phyloP scores from a whole-genome alignment of 2,888 invertebrate genomes.

The Drosophila monieri region DNA sequence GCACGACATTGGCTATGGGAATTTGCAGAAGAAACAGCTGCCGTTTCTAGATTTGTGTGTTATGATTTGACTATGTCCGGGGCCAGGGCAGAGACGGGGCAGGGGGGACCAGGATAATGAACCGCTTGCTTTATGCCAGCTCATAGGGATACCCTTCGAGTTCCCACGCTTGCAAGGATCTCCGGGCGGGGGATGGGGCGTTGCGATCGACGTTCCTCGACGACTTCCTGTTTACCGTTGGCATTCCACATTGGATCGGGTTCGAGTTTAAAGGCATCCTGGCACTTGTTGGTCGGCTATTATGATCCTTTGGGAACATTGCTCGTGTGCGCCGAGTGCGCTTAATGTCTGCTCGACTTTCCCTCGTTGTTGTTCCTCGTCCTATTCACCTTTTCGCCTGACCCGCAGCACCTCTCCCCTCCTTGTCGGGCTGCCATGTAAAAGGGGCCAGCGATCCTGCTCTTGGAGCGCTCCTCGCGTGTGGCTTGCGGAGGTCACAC shows the following conservation, averaged over 20 bases:
- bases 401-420: constrained; percentile 22
- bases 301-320: constrained; percentile 71
- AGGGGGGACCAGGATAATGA: constrained; percentile 66
- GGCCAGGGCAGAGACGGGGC: background rate
- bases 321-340: constrained; percentile 78
- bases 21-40: constrained; percentile 74
- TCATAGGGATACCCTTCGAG: constrained; percentile 51
- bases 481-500: constrained; percentile 80
- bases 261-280: constrained; percentile 37
- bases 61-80: constrained; percentile 68
- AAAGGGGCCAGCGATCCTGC: constrained; percentile 56
- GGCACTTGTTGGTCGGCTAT: constrained; percentile 61
- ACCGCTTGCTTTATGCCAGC: constrained; percentile 65
- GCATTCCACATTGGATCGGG: constrained; percentile 54
- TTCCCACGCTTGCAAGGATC: constrained; percentile 62
- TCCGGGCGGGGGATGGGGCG: constrained; percentile 48
- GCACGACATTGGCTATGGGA: constrained; percentile 59
- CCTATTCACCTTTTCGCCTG: constrained; percentile 6
- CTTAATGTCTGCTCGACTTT: constrained; percentile 62
- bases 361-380: constrained; percentile 31
- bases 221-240: constrained; percentile 70
- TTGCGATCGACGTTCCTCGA: constrained; percentile 52
- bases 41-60: constrained; percentile 75
- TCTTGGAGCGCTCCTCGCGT: constrained; percentile 49
- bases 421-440: constrained; percentile 34